Base-by-base conservation (phyloP, 1,140 invertebrate species). In the Vanessa atalanta region DNA sequence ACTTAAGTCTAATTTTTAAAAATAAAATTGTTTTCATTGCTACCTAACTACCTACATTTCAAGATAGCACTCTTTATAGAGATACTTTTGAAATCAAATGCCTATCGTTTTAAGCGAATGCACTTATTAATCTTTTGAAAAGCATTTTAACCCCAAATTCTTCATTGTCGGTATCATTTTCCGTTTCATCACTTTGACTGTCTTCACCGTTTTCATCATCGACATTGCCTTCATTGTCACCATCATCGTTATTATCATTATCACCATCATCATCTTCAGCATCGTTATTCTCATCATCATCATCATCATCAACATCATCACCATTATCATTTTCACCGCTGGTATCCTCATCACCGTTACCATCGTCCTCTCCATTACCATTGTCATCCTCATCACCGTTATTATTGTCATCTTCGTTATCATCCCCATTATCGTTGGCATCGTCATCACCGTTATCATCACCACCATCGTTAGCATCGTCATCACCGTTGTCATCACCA, bases 1-100 rank as follows among this genome's bases (percentile, higher is more conserved):
- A 82, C 80, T 81, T 87, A 86, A 78, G 77, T 72, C 81, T 84
- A 78, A 81, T 73, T 76, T 81, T 81, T 80, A 76, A 80, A 23
- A 77, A 78, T 79, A 75, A 81, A 76, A 70, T 79, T 78, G 64
- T 63, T 69, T 66, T n/a, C 15, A 23, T 23, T 37, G 78, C 53
- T 79, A 77, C 76, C 79, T 79, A 81, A 70, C 53, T 55, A 55
- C 53, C 9, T 70, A 72, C 73, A 82, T 82, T 80, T 87, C 83
- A 85, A 85, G 76, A 53, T 20, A 71, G 75, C 82, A 85, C 83
- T 91, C 80, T 82, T 57, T 31, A 15, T 37, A 72, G 79, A 86
- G 78, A 72, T 85, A 82, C 81, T 73, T 83, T 82, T 79, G 84
- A 86, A 88, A 84, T 79, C 31, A 73, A 63, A 60, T 64, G 66